Percentiles rank a stretch among this genome's conserved stretches.
These are phyloP conservation scores for Rhea americana DNA, from an alignment of 2,113 vertebrate genomes.

Conservation along the genomic window DNA sequence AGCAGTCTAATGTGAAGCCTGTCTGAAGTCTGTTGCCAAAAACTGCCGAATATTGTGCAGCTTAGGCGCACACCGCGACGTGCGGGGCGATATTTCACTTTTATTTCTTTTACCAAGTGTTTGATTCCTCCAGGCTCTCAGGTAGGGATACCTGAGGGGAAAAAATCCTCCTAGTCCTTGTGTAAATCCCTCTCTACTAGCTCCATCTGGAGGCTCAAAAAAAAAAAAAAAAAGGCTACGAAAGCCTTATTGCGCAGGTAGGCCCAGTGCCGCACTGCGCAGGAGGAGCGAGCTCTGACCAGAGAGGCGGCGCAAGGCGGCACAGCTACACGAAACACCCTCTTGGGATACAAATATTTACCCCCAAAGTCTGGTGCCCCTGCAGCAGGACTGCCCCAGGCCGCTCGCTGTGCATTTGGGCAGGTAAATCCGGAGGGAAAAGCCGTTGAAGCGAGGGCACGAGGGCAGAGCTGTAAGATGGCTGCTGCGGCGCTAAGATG, in stretches of 20 bases:
- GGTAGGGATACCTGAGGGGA: neutral
- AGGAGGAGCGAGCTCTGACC: neutral
- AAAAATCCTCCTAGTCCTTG: neutral
- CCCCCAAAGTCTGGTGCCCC: neutral
- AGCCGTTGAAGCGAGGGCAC: neutral
- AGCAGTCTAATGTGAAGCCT: neutral
- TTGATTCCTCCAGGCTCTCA: neutral
- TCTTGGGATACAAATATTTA: neutral
- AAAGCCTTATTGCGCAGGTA: neutral
- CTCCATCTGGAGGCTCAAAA: conserved; percentile 48
- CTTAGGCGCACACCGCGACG: neutral
- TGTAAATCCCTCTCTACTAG: conserved; percentile 14
- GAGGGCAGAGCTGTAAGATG: no score
- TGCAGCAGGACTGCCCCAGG: no score
- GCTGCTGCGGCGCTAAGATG: no score
- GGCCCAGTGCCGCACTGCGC: neutral
- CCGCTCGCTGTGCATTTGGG: no score
- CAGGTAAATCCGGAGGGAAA: neutral
- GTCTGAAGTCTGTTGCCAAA: neutral
- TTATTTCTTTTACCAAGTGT: neutral
- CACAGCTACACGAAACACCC: neutral
- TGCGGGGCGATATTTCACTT: neutral
- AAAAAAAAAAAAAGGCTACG: neutral
- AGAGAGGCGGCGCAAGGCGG: neutral
- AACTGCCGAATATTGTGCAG: fast-evolving